Evolutionary conservation across 2,113 vertebrate genomes (phyloP), one percentile per base, ranked within the genome.

Genomic region (Microcebus griseorufus): DNA sequence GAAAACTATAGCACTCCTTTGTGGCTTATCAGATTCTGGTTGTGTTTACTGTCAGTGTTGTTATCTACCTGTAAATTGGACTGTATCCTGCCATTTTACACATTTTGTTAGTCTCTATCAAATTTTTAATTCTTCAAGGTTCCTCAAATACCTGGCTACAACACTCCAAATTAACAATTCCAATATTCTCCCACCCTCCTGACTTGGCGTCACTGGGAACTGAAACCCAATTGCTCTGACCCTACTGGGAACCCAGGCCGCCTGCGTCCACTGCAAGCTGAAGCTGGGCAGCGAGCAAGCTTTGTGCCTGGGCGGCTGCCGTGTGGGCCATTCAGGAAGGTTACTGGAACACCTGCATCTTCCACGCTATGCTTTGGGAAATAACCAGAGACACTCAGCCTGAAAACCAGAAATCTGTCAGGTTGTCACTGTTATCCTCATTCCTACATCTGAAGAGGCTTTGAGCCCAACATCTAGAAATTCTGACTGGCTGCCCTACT

Each of bases 51-150:
- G 18, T 69, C 48, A 78, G 9, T 65, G 22, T 79, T 94, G 25
- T 39, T 79, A 39, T 90, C 60, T 62, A 48, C 45, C 45, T 90
- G 25, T 17, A 42, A 90, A 65, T 37, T 93, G 73, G 65, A 53
- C 23, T 78, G 23, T 27, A 39, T 58, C 23, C 34, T 67, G 34
- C 16, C 5, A 17, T 32, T 45, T 42, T 55, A 45, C 16, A 82
- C 4, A 39, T 90, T 73, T 89, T 65, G 10, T 75, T 45, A 58
- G 80, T 62, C 23, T 51, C 69, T 45, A 64, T 17, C 51, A 75
- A 96, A 69, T 45, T 95, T 76, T 75, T 79, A 75, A 1, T 86
- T 86, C 76, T 79, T 80, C 51, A 67, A 76, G 8, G 86, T 78
- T 92, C 62, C 25, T 96, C 42, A 32, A 32, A 29, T 84, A 72